phyloP scores from a whole-genome alignment of 2,888 invertebrate species.

The Coenonympha arcania region DNA sequence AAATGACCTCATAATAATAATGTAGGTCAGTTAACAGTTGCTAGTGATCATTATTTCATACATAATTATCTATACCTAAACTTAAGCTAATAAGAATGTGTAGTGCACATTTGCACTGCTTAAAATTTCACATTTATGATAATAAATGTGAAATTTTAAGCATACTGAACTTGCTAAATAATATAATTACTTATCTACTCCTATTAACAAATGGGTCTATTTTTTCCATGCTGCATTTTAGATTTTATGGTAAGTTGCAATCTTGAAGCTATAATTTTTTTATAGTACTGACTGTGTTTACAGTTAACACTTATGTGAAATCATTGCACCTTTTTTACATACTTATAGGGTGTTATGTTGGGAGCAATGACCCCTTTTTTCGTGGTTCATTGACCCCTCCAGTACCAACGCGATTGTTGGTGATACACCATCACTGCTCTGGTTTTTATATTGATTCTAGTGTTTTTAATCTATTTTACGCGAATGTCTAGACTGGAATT shows the following conservation, averaged over 20 bases:
- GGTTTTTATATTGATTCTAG: slow-evolving; percentile 34
- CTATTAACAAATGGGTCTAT: not conserved
- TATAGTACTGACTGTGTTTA: slow-evolving; percentile 8
- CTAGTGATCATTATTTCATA: not conserved
- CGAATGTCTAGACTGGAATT: not conserved
- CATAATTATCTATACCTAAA: not conserved
- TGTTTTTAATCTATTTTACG: slow-evolving; percentile 18
- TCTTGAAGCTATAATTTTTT: slow-evolving; percentile 1
- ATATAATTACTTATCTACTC: not conserved
- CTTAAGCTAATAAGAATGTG: not conserved
- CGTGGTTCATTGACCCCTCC: slow-evolving; percentile 59
- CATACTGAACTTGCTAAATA: too few relatives aligned
- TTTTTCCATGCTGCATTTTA: slow-evolving; percentile 25
- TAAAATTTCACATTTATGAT: too few relatives aligned
- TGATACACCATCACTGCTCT: slow-evolving; percentile 37
- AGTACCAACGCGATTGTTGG: slow-evolving; percentile 53
- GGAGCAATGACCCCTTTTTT: slow-evolving; percentile 64
- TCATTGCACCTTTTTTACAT: slow-evolving; percentile 34
- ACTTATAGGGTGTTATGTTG: slow-evolving; percentile 46
- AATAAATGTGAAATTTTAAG: too few relatives aligned
- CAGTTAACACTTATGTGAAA: slow-evolving; percentile 16
- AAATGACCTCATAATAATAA: slow-evolving; percentile 1
- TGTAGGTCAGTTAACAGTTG: slow-evolving; percentile 1
- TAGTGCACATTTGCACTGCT: not conserved
- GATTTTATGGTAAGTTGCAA: slow-evolving; percentile 16